Conservation (phyloP, 2,888 invertebrate genomes). For the Pachydiplax longipennis region DNA sequence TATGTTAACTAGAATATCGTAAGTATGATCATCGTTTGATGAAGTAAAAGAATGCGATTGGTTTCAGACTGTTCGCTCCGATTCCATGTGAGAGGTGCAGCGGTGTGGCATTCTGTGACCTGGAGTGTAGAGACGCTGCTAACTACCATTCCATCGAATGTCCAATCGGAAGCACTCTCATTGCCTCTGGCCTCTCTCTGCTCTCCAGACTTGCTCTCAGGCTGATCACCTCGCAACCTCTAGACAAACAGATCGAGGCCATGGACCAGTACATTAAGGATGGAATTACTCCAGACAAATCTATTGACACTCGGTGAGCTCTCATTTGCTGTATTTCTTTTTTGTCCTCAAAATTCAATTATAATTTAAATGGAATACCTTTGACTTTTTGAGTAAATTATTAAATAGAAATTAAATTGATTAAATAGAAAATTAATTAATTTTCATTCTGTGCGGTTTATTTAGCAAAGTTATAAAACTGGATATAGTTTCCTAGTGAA, state of each 20-base stretch:
- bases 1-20: too few relatives aligned
- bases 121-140: conserved; percentile 71
- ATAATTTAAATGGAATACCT: too few relatives aligned
- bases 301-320: conserved; percentile 2
- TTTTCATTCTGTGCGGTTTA: too few relatives aligned
- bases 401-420: too few relatives aligned
- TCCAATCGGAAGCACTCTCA: conserved; percentile 73
- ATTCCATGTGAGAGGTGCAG: conserved; percentile 77
- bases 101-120: conserved; percentile 78
- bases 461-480: too few relatives aligned
- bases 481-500: too few relatives aligned
- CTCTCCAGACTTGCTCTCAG: conserved; percentile 77
- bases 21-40: too few relatives aligned
- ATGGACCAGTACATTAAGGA: not conserved
- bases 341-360: too few relatives aligned
- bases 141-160: conserved; percentile 81
- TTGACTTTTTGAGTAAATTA: too few relatives aligned
- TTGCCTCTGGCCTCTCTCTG: conserved; percentile 85
- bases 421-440: too few relatives aligned
- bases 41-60: too few relatives aligned
- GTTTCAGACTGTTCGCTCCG: conserved; percentile 68
- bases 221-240: conserved; percentile 74
- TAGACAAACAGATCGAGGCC: not conserved
- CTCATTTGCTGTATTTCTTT: too few relatives aligned
- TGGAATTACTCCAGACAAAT: not conserved